phyloP scores from a whole-genome alignment of 2,888 invertebrate species.

The Hypercompe scribonia region DNA sequence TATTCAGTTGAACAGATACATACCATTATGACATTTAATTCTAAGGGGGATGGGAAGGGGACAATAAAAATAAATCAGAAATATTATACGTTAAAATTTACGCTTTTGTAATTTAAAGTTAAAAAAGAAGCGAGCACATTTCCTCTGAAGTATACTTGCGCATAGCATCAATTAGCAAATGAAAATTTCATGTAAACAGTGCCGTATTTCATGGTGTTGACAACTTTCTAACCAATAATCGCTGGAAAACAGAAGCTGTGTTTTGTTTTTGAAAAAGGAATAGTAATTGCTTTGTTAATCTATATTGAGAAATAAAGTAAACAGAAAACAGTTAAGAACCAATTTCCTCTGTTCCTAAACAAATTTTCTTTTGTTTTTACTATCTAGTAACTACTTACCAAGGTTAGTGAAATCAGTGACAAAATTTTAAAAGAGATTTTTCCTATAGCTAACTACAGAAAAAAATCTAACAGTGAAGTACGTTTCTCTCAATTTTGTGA shows the following conservation, averaged over 20 bases:
- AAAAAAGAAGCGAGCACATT: neutral
- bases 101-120: neutral
- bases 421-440: neutral
- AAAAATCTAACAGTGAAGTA: neutral
- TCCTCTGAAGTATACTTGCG: neutral
- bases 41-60: too few relatives aligned
- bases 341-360: neutral
- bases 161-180: slow-evolving; percentile 5
- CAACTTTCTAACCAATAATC: neutral
- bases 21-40: too few relatives aligned
- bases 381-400: neutral
- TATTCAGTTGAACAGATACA: neutral
- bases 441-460: neutral
- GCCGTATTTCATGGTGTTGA: neutral
- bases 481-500: neutral
- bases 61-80: too few relatives aligned
- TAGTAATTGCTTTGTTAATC: neutral
- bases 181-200: slow-evolving; percentile 4
- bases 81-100: neutral
- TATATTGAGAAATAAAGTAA: neutral
- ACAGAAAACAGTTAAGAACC: neutral
- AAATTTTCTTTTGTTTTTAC: neutral
- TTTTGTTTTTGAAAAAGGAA: neutral
- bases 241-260: neutral
- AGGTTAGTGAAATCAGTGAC: neutral